These are phyloP conservation scores for Bruchidius siliquastri DNA, from an alignment of 2,888 invertebrate genomes.

Conservation along the genomic window DNA sequence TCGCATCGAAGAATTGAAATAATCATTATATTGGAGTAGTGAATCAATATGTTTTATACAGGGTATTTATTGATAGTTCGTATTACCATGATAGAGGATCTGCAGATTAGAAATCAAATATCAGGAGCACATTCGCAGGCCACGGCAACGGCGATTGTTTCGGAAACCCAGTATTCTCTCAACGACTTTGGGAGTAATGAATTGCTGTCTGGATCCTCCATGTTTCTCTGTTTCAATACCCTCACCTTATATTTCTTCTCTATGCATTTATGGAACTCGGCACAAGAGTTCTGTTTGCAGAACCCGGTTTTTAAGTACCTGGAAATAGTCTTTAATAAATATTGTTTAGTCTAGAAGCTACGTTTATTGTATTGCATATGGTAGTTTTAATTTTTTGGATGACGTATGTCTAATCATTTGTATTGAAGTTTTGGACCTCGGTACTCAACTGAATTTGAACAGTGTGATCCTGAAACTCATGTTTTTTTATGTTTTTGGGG, in stretches of 20 bases:
- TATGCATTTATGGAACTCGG: constrained; percentile 31
- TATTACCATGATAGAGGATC: background rate
- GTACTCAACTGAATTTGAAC: too few species aligned
- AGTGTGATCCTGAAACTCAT: too few species aligned
- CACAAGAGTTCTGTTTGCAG: constrained; percentile 38
- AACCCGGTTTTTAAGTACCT: constrained; percentile 37
- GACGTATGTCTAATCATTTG: too few species aligned
- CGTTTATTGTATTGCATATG: too few species aligned
- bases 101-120: constrained; percentile 5
- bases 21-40: background rate
- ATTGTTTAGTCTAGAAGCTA: constrained; percentile 1
- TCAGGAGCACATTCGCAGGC: constrained; percentile 42
- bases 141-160: constrained; percentile 37
- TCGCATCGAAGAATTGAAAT: background rate
- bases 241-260: constrained; percentile 38
- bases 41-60: background rate
- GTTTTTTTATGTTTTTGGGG: too few species aligned
- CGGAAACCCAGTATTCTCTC: constrained; percentile 38
- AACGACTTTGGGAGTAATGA: constrained; percentile 36
- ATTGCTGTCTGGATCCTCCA: constrained; percentile 15
- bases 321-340: constrained; percentile 9
- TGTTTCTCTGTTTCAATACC: constrained; percentile 33
- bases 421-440: too few species aligned
- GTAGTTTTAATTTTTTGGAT: too few species aligned
- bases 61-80: too few species aligned